Percentiles rank a stretch among this genome's conserved stretches.
Conservation (phyloP, 2,888 invertebrate genomes). For the Limnephilus lunatus region DNA sequence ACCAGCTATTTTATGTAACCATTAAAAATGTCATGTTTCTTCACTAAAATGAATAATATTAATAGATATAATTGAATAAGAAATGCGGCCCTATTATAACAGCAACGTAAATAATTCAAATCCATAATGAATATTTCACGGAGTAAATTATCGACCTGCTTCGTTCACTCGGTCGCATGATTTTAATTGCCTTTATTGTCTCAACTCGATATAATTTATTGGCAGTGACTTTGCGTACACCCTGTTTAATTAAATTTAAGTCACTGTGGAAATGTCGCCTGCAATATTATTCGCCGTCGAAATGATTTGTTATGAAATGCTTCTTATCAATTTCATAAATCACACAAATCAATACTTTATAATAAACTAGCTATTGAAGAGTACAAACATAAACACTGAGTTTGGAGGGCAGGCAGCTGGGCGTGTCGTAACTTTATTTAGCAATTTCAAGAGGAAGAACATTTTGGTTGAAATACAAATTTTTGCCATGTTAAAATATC, state of each 20-base stretch:
- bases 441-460: neutral
- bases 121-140: slow-evolving; percentile 19
- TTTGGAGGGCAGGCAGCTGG: neutral
- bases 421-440: neutral
- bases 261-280: neutral
- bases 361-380: neutral
- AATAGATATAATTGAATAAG: neutral
- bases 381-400: neutral
- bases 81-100: neutral
- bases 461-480: neutral
- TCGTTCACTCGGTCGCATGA: slow-evolving; percentile 38
- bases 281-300: neutral
- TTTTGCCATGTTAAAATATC: no score
- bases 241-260: slow-evolving; percentile 36
- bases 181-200: slow-evolving; percentile 41
- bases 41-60: neutral
- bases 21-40: no score
- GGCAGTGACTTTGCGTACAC: slow-evolving; percentile 7
- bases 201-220: slow-evolving; percentile 34
- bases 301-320: neutral
- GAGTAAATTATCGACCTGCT: slow-evolving; percentile 21
- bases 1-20: no score
- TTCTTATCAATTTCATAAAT: slow-evolving; percentile 2
- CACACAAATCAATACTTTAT: neutral
- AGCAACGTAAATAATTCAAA: neutral